Percentiles rank a stretch among this genome's conserved stretches.
These are phyloP conservation scores for Porphyrio hochstetteri DNA, from an alignment of 2,113 vertebrate species.

Conservation along the genomic window DNA sequence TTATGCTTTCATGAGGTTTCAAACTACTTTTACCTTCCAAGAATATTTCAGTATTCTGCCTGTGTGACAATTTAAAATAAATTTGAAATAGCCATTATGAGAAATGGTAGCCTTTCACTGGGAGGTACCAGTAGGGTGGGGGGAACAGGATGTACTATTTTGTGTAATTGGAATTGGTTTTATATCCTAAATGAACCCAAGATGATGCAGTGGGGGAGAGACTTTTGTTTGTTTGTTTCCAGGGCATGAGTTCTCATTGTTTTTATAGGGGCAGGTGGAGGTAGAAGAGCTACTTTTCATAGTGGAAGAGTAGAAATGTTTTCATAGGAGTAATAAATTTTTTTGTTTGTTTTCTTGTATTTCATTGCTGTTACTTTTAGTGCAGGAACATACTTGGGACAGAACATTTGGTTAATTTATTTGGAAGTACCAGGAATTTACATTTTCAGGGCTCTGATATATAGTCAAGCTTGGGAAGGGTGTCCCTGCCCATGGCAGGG, in stretches of 20 bases:
- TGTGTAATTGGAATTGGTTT: background rate
- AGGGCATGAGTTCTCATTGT: background rate
- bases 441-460: background rate
- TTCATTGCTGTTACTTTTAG: background rate
- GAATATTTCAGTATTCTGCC: background rate
- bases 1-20: background rate
- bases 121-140: background rate
- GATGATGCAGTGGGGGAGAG: background rate
- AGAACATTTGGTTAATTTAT: background rate
- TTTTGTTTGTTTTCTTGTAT: background rate
- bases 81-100: background rate
- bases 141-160: background rate
- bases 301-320: background rate
- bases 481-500: no score
- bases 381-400: background rate
- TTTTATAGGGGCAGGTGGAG: background rate
- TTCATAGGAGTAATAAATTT: background rate
- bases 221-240: background rate
- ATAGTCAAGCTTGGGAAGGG: background rate
- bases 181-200: background rate
- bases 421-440: background rate
- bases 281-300: background rate
- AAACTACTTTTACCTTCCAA: background rate
- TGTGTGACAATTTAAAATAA: background rate
- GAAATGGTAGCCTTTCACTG: background rate